These are phyloP conservation scores for Sylvietta virens DNA, from an alignment of 2,113 vertebrate genomes.

Conservation along the genomic window DNA sequence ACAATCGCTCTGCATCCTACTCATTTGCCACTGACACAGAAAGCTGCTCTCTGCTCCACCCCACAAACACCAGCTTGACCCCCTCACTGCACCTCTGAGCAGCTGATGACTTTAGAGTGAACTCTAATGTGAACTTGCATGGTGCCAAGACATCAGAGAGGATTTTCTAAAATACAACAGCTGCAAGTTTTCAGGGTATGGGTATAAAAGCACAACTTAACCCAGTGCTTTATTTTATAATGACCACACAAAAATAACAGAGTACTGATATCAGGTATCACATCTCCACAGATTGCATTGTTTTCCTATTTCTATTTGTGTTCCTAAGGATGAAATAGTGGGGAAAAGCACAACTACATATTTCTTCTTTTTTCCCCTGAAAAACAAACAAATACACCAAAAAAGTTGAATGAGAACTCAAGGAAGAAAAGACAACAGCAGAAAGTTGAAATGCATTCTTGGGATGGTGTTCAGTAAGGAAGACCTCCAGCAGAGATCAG, in stretches of 20 bases:
- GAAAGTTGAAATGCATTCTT: neutral
- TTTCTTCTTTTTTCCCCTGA: neutral
- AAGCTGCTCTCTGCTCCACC: neutral
- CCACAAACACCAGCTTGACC: neutral
- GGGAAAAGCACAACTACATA: neutral
- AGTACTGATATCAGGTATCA: neutral
- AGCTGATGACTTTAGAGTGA: conserved; percentile 37
- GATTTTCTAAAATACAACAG: neutral
- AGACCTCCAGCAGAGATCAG: neutral
- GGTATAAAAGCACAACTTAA: neutral
- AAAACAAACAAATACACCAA: neutral
- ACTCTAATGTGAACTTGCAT: conserved; percentile 45
- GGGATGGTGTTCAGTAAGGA: neutral
- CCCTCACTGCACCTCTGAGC: neutral
- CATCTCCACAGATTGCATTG: neutral
- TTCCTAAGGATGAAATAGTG: neutral
- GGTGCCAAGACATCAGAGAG: neutral
- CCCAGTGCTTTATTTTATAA: neutral
- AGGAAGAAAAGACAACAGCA: neutral
- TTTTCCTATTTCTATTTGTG: neutral
- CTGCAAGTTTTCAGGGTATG: neutral
- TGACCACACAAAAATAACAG: neutral
- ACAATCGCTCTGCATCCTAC: neutral
- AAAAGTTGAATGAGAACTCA: neutral
- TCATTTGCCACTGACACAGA: neutral